phyloP scores from a whole-genome alignment of 1,140 invertebrate genomes.

The Pogonognathellus flavescens region DNA sequence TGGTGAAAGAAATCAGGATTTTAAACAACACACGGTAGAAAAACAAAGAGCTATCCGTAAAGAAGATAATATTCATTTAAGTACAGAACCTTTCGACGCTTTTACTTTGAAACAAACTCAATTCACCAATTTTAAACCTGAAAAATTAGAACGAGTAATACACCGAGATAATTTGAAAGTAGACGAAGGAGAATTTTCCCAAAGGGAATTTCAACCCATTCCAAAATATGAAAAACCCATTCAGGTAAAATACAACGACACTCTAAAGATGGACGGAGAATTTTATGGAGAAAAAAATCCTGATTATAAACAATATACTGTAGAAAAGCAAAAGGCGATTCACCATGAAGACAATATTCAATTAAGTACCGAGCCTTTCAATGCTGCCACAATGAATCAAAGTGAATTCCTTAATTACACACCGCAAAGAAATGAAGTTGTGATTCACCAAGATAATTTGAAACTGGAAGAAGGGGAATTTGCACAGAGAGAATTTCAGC shows the following conservation, averaged over 20 bases:
- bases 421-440: neutral
- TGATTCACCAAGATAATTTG: neutral
- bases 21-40: neutral
- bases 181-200: neutral
- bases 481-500: too few relatives aligned
- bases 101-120: neutral
- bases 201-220: neutral
- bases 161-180: neutral
- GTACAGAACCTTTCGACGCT: neutral
- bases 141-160: neutral
- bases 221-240: neutral
- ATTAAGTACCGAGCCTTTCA: neutral
- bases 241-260: neutral
- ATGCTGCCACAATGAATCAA: neutral
- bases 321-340: neutral
- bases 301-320: neutral
- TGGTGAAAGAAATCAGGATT: neutral
- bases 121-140: neutral
- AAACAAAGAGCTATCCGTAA: neutral
- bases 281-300: constrained; percentile 11
- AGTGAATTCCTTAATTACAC: neutral
- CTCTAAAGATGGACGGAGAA: neutral
- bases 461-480: neutral
- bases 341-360: constrained; percentile 1
- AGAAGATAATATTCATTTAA: neutral